Evolutionary conservation across 1,140 invertebrate species (phyloP).

Genomic region (Thalassaphorura encarpata): DNA sequence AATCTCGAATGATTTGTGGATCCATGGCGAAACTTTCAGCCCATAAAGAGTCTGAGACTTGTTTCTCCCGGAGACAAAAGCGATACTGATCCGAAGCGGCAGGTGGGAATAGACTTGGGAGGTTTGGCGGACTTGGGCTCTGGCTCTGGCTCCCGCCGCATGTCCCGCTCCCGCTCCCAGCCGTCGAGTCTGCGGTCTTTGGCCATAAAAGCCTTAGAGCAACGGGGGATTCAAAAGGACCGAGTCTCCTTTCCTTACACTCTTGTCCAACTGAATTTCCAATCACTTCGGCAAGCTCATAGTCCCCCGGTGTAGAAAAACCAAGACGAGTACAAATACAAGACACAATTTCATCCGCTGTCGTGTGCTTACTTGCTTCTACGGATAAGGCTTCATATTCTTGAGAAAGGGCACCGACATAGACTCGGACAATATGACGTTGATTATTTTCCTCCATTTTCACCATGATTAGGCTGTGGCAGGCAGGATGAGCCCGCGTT

Average conservation of each 20-base stretch:
- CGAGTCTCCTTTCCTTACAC: slow-evolving; percentile 83
- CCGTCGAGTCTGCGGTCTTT: slow-evolving; percentile 40
- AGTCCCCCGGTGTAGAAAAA: slow-evolving; percentile 56
- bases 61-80: slow-evolving; percentile 75
- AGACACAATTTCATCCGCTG: slow-evolving; percentile 75
- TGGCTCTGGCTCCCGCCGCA: neutral
- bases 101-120: no score
- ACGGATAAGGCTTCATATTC: slow-evolving; percentile 77
- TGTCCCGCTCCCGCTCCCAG: neutral
- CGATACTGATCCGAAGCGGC: slow-evolving; percentile 39
- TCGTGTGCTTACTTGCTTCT: slow-evolving; percentile 83
- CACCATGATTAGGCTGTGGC: neutral
- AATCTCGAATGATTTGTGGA: slow-evolving; percentile 77
- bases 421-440: slow-evolving; percentile 60
- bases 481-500: neutral
- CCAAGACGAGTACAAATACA: slow-evolving; percentile 69
- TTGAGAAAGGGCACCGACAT: slow-evolving; percentile 75
- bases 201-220: slow-evolving; percentile 90
- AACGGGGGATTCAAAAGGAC: slow-evolving; percentile 75
- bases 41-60: slow-evolving; percentile 55
- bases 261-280: slow-evolving; percentile 70
- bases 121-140: no score
- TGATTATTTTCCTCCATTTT: slow-evolving; percentile 34
- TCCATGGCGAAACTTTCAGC: slow-evolving; percentile 77
- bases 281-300: slow-evolving; percentile 82